A percentile compares a stretch with the other conserved stretches of the same genome.
phyloP scores from a whole-genome alignment of 1,140 invertebrate genomes.

The Drosophila nigrodunni region DNA sequence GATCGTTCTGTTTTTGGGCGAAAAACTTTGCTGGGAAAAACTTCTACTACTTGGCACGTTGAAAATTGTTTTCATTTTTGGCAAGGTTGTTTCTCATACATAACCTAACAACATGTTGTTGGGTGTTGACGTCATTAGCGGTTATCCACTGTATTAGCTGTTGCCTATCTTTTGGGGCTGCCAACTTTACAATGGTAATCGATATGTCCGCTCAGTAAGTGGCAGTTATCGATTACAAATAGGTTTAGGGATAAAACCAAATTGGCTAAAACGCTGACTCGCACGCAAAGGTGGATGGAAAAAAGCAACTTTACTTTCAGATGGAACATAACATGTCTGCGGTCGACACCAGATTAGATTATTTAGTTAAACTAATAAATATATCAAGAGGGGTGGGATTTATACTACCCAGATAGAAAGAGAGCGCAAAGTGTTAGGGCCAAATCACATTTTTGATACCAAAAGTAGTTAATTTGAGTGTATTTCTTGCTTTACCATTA shows the following conservation, averaged over 20 bases:
- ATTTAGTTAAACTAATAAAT: slow-evolving; percentile 18
- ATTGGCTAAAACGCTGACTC: slow-evolving; percentile 30
- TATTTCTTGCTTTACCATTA: slow-evolving; percentile 56
- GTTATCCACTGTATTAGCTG: slow-evolving; percentile 5
- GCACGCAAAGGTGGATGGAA: slow-evolving; percentile 38
- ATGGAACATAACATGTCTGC: slow-evolving; percentile 41
- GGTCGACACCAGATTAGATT: slow-evolving; percentile 52
- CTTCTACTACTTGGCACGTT: background rate
- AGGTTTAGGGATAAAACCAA: slow-evolving; percentile 7
- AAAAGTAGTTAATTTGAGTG: slow-evolving; percentile 51
- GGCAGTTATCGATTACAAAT: slow-evolving; percentile 56
- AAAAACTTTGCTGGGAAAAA: slow-evolving; percentile 50
- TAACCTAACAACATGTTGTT: too few relatives aligned
- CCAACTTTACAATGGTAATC: slow-evolving; percentile 20
- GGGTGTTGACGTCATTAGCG: slow-evolving; percentile 13
- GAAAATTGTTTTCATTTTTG: slow-evolving; percentile 42
- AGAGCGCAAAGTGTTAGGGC: slow-evolving; percentile 48
- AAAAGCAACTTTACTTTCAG: slow-evolving; percentile 58
- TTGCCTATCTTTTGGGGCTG: slow-evolving; percentile 48
- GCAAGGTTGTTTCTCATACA: slow-evolving; percentile 27
- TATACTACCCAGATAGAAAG: background rate
- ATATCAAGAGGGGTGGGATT: background rate
- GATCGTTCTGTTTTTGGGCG: slow-evolving; percentile 33
- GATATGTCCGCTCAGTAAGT: slow-evolving; percentile 42
- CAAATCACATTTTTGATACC: slow-evolving; percentile 35